A percentile compares a stretch with the other conserved stretches of the same genome.
phyloP scores from a whole-genome alignment of 2,113 vertebrate species.

The Bagarius yarrelli region DNA sequence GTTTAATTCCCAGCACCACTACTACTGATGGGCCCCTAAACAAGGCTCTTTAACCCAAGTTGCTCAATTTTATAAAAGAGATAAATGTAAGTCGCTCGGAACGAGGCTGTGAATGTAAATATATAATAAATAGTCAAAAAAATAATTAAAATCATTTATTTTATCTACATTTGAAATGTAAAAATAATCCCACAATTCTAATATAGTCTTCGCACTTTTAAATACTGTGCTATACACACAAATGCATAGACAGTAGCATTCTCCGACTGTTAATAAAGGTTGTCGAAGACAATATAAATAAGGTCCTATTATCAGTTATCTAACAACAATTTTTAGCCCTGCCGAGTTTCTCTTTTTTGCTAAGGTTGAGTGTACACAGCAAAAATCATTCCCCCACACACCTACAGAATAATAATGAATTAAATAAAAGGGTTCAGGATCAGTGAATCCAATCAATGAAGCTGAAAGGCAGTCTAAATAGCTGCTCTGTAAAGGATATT shows the following conservation, averaged over 20 bases:
- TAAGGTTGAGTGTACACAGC: background rate
- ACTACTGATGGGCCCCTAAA: too few relatives aligned
- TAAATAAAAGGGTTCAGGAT: slow-evolving; percentile 12
- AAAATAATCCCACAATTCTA: too few relatives aligned
- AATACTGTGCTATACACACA: too few relatives aligned
- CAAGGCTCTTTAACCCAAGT: too few relatives aligned
- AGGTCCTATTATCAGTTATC: background rate
- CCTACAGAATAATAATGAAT: slow-evolving; percentile 18
- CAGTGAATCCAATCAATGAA: slow-evolving; percentile 32
- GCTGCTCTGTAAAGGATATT: slow-evolving; percentile 30
- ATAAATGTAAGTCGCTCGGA: too few relatives aligned
- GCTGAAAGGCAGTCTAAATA: slow-evolving; percentile 28
- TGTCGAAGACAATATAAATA: background rate
- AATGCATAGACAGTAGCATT: background rate
- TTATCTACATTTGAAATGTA: too few relatives aligned
- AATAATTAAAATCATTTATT: too few relatives aligned
- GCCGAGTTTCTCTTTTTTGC: background rate
- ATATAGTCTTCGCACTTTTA: too few relatives aligned
- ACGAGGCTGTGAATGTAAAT: too few relatives aligned
- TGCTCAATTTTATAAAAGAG: too few relatives aligned
- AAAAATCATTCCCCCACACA: background rate
- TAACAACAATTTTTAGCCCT: background rate
- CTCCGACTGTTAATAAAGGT: background rate
- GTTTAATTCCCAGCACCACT: too few relatives aligned
- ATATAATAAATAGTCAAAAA: too few relatives aligned